Evolutionary conservation across 2,888 invertebrate genomes (phyloP), one percentile per base, ranked within the genome.

Genomic region (Scaeva pyrastri): DNA sequence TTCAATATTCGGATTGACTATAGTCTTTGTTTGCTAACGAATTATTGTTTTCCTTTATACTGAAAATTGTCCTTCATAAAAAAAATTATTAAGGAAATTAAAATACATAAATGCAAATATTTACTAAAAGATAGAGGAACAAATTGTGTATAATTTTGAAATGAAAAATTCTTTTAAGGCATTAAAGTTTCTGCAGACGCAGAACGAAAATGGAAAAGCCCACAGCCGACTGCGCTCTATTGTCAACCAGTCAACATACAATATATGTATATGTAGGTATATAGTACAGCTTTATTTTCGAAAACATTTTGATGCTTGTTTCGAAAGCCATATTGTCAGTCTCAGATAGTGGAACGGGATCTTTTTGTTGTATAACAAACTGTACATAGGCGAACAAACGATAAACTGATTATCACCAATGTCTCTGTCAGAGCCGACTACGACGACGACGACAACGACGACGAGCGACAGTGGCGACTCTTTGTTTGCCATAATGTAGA

Each of bases 401-500:
- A 82, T 82, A 86, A 86, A 77, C 82, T 77, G 82, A 86, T 86
- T 86, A 86, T 78, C 86, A 70, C 71, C 86, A 86, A 82, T 86
- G 86, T 78, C 74, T 82, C 77, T 81, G 70, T 76, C 86, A 78
- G 64, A 79, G 74, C 41, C 71, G 64, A 64, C 43, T 60, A 64
- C 50, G 72, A 43, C 36, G 23, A 52, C 60, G 31, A 31, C 31
- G 31, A 7, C 8, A n/a, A 8, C 31, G 31, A 7, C 8, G 31
- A 31, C 2, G 31, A 31, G 50, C 64, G 58, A 64, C 43, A 68
- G 58, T 56, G 72, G 50, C 36, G 23, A 52, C 60, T 77, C 70
- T 74, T 74, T 70, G 56, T 71, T 45, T 58, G 41, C 36, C 19
- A 23, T 11, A 11, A 75, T 43, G 21, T 14, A 12, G 12, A 41